A percentile compares a stretch with the other conserved stretches of the same genome.
These are phyloP conservation scores for Pseudochaenichthys georgianus DNA, from an alignment of 2,797 vertebrate species.

Conservation along the genomic window DNA sequence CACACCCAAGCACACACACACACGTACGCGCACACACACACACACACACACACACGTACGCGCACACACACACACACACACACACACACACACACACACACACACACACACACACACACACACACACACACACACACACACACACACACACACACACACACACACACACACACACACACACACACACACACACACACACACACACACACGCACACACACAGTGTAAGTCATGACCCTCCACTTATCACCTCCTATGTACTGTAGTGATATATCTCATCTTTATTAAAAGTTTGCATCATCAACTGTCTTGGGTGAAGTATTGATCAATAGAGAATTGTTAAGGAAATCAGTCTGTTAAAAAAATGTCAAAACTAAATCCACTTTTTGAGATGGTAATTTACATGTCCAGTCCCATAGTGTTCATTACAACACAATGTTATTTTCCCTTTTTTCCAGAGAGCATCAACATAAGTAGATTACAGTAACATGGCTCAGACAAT, in stretches of 20 bases:
- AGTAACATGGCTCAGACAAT: too few relatives aligned
- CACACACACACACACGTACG: too few relatives aligned
- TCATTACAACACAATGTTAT: neutral
- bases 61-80: constrained; percentile 15
- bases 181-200: too few relatives aligned
- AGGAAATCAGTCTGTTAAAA: neutral
- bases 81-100: constrained; percentile 1
- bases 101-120: neutral
- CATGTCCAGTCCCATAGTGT: neutral
- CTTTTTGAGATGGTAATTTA: neutral
- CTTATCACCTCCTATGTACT: constrained; percentile 16
- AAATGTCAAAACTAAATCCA: neutral
- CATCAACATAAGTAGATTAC: too few relatives aligned
- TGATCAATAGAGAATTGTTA: neutral
- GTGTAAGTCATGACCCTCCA: too few relatives aligned
- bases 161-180: too few relatives aligned
- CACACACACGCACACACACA: too few relatives aligned
- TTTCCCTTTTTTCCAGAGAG: neutral
- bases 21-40: constrained; percentile 6
- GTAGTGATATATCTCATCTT: constrained; percentile 7
- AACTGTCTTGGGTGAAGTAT: neutral
- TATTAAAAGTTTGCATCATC: constrained; percentile 25
- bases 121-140: neutral
- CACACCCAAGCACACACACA: constrained; percentile 1
- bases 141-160: too few relatives aligned